Percentiles rank a stretch among this genome's conserved stretches.
These are phyloP conservation scores for Hepsetus odoe DNA, from an alignment of 2,113 vertebrate genomes.

Conservation along the genomic window DNA sequence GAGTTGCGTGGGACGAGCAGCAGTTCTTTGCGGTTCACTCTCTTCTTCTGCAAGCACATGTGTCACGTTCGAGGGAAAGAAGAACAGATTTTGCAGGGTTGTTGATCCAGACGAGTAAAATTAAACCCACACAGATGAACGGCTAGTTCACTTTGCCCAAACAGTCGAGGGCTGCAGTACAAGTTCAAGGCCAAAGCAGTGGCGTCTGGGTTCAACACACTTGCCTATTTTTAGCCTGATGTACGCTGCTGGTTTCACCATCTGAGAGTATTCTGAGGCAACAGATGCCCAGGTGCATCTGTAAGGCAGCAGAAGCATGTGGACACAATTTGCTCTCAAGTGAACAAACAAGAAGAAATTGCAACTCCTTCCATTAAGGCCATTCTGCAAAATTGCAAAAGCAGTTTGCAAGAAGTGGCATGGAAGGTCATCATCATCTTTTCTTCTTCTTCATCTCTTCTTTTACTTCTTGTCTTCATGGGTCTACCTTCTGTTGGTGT, in stretches of 20 bases:
- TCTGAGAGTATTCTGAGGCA: conserved; percentile 35
- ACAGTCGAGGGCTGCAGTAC: conserved; percentile 31
- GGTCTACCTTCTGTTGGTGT: background rate
- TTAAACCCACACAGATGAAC: conserved; percentile 51
- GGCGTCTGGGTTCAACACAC: conserved; percentile 23
- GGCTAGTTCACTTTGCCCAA: conserved; percentile 43
- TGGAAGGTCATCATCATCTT: too few species aligned
- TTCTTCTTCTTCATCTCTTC: background rate
- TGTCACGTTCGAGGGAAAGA: conserved; percentile 52
- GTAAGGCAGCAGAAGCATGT: conserved; percentile 30
- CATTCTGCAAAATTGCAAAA: conserved; percentile 2
- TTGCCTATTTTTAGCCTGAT: conserved; percentile 26
- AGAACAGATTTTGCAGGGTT: conserved; percentile 34
- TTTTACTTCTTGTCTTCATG: background rate
- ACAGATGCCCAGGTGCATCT: conserved; percentile 25
- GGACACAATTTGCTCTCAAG: conserved; percentile 21
- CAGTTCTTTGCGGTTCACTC: conserved; percentile 56
- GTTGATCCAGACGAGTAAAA: conserved; percentile 42
- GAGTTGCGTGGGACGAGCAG: conserved; percentile 68
- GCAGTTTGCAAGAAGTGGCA: background rate
- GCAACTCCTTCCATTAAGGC: background rate
- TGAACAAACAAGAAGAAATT: conserved; percentile 17
- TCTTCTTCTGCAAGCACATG: conserved; percentile 53
- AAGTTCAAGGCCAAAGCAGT: conserved; percentile 22
- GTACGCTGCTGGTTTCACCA: conserved; percentile 21